Evolutionary conservation across 2,797 vertebrate genomes (phyloP).

Genomic region (Pyrocephalus nanus): DNA sequence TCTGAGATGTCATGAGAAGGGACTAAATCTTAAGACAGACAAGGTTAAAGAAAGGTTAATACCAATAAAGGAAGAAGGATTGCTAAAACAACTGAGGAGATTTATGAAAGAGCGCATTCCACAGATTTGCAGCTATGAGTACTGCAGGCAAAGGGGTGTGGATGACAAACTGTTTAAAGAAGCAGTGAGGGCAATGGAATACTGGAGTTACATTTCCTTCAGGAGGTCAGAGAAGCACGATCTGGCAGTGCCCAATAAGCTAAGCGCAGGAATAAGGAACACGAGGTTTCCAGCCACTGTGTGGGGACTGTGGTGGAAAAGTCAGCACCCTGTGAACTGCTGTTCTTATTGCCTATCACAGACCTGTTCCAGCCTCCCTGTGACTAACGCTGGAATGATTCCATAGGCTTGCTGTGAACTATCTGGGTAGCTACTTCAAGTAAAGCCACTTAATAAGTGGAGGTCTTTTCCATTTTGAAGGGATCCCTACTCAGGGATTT

Average conservation of each 20-base stretch:
- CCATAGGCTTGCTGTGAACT: background rate
- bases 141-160: conserved; percentile 17
- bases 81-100: conserved; percentile 45
- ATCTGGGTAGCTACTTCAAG: background rate
- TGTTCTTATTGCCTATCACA: background rate
- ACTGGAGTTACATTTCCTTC: conserved; percentile 22
- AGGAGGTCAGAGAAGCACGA: conserved; percentile 36
- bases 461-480: background rate
- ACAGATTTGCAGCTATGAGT: background rate
- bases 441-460: background rate
- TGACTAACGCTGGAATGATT: background rate
- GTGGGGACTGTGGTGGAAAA: background rate
- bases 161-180: conserved; percentile 53
- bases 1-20: background rate
- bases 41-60: conserved; percentile 63
- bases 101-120: conserved; percentile 48
- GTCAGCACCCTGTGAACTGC: accelerated
- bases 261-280: background rate
- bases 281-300: background rate
- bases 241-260: background rate
- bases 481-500: background rate
- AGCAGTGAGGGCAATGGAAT: conserved; percentile 12
- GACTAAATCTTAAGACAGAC: conserved; percentile 46
- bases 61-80: conserved; percentile 59
- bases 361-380: background rate